phyloP scores from a whole-genome alignment of 2,888 invertebrate species.

The Tachina grossa region DNA sequence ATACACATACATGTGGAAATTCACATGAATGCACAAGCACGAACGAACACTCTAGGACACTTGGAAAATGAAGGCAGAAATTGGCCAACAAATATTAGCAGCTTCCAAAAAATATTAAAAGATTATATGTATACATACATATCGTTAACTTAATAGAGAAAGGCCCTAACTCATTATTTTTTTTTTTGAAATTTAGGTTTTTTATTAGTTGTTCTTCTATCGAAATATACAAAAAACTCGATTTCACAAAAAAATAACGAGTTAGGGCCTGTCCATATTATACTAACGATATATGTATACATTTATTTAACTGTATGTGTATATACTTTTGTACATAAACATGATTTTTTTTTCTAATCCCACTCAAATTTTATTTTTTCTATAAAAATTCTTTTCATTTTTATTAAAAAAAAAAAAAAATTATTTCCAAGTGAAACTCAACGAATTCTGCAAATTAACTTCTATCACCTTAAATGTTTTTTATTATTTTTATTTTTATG shows the following conservation, averaged over 20 bases:
- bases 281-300: too few species aligned
- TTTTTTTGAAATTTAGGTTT: too few species aligned
- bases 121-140: too few species aligned
- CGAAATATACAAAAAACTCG: too few species aligned
- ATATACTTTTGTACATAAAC: too few species aligned
- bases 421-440: neutral
- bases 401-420: too few species aligned
- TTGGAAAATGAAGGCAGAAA: neutral
- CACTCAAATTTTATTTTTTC: neutral
- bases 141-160: too few species aligned
- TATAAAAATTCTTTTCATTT: neutral
- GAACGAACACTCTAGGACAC: neutral
- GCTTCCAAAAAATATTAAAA: neutral
- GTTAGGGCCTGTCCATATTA: too few species aligned
- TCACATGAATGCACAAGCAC: conserved; percentile 4
- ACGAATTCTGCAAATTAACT: conserved; percentile 9
- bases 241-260: too few species aligned
- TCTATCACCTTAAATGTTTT: conserved; percentile 21
- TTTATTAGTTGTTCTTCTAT: too few species aligned
- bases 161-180: too few species aligned
- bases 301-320: too few species aligned
- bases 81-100: neutral
- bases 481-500: neutral
- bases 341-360: neutral
- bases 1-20: conserved; percentile 10